Evolutionary conservation across 2,797 vertebrate genomes (phyloP), one percentile per base, ranked within the genome.

Genomic region (Sternarchorhynchus goeldii): DNA sequence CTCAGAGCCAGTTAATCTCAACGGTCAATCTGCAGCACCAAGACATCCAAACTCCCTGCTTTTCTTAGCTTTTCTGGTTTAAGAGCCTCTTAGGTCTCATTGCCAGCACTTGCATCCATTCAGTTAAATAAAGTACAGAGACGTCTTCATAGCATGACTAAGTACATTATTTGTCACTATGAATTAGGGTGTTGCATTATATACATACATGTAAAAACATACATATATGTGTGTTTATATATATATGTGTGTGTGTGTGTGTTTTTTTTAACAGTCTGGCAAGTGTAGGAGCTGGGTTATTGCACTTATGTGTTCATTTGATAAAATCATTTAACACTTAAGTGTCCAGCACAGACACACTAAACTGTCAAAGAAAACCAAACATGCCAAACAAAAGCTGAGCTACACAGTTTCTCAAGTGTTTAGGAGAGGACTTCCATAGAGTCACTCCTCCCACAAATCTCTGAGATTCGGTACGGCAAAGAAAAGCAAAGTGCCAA

Each of bases 1-100:
- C 91, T 91, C 86, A 88, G 91, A 90, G 84, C 85, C 67, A 81
- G 90, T 92, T 93, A 91, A 95, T 93, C 91, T 91, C 94, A 94
- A 95, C 93, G 94, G 85, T 85, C 88, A 89, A 90, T 90, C 86
- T 87, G 87, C 76, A 75, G 87, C 84, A 89, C 86, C 85, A 84
- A 85, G 86, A 88, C 83, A 87, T 88, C 89, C 84, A 77, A 84
- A 81, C 82, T 36, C 86, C 80, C 81, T 68, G 67, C 12, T 78
- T 86, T 82, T 84, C 77, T 79, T 78, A 85, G 78, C 66, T 62
- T 18, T 10, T 41, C 34, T 17, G 31, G 5, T 73, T n/a, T 57
- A 64, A 45, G 10, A 8, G 31, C 53, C n/a, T 67, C 25, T 34
- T 25, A 67, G 14, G 45, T 6, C 25, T 10, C 12, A 5, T 7